Evolutionary conservation across 2,797 vertebrate genomes (phyloP).

Genomic region (Cuniculus paca): DNA sequence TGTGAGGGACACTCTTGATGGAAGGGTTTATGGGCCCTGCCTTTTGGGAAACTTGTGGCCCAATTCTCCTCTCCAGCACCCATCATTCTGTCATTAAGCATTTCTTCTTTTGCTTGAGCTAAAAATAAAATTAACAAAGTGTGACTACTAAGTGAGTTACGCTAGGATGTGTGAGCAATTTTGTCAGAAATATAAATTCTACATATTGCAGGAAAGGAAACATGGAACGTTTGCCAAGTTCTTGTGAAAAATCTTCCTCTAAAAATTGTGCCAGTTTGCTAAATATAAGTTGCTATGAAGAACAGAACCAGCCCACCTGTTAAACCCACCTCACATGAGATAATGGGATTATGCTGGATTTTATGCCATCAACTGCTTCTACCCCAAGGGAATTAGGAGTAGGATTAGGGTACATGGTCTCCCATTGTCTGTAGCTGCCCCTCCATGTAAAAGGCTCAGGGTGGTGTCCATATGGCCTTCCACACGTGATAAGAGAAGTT

Average conservation of each 20-base stretch:
- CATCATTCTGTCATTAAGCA: slow-evolving; percentile 33
- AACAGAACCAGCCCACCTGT: slow-evolving; percentile 38
- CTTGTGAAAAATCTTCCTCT: slow-evolving; percentile 78
- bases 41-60: background rate
- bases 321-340: slow-evolving; percentile 39
- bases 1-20: background rate
- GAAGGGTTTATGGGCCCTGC: background rate
- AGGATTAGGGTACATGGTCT: background rate
- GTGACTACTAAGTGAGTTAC: slow-evolving; percentile 66
- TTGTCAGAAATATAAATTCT: slow-evolving; percentile 81
- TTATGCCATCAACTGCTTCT: background rate
- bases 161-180: slow-evolving; percentile 76
- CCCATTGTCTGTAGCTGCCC: background rate
- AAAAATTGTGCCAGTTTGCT: slow-evolving; percentile 80
- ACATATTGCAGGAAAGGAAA: slow-evolving; percentile 82
- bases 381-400: background rate
- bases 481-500: slow-evolving; percentile 43
- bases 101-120: slow-evolving; percentile 21
- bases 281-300: slow-evolving; percentile 76
- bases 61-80: background rate
- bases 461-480: background rate
- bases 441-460: background rate
- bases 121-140: slow-evolving; percentile 72
- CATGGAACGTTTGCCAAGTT: slow-evolving; percentile 82
- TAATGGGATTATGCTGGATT: background rate